These are phyloP conservation scores for Lamellibrachia columna DNA, from an alignment of 2,888 invertebrate species.

Conservation along the genomic window DNA sequence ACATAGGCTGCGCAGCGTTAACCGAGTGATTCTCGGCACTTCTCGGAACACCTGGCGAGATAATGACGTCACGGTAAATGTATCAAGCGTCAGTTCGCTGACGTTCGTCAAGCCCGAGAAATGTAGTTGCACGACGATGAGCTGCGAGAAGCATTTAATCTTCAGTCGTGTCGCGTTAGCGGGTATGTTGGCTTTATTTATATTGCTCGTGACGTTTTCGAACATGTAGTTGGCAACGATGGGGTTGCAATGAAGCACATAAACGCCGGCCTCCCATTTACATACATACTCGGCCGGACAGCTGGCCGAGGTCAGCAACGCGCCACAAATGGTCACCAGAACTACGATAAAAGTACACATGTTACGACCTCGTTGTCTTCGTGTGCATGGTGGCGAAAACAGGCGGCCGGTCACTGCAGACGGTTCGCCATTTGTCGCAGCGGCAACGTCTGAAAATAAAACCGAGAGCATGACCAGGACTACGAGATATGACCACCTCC, in stretches of 20 bases:
- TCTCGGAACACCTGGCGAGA: not conserved
- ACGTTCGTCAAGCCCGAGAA: not conserved
- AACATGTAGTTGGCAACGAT: not conserved
- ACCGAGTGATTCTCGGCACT: not conserved
- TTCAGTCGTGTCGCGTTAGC: not conserved
- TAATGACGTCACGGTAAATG: not conserved
- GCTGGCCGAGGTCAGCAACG: not conserved
- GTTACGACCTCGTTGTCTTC: not conserved
- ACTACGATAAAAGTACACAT: not conserved
- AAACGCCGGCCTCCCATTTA: not conserved
- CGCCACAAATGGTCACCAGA: not conserved
- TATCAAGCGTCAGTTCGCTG: not conserved
- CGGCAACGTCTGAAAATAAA: slow-evolving; percentile 16
- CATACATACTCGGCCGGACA: not conserved
- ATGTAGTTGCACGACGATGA: not conserved
- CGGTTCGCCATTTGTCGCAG: not conserved
- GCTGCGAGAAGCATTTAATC: not conserved
- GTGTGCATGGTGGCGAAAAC: no score
- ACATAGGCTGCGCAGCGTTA: not conserved
- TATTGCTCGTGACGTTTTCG: not conserved
- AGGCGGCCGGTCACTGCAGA: not conserved
- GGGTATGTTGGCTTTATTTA: not conserved
- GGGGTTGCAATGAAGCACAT: not conserved
- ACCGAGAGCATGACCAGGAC: not conserved
- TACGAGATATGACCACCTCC: not conserved